Conservation (phyloP, 1,140 invertebrate species). For the Anoplophora glabripennis region DNA sequence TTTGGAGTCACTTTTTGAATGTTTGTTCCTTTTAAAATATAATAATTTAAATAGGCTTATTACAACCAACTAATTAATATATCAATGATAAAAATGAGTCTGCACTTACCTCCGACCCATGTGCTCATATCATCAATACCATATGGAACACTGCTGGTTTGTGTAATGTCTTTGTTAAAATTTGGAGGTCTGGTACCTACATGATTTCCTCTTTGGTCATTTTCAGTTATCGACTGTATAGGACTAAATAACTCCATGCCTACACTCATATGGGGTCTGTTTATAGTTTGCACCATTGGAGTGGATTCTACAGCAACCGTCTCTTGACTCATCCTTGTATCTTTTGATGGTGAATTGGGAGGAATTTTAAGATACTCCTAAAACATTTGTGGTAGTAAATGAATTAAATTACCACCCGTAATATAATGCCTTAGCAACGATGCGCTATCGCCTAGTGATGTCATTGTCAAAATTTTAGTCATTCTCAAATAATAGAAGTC, state of each 20-base stretch:
- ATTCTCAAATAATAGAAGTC: too few species aligned
- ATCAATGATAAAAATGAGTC: too few species aligned
- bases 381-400: too few species aligned
- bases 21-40: too few species aligned
- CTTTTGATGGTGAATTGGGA: conserved; percentile 4
- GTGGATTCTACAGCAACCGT: conserved; percentile 39
- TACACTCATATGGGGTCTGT: conserved; percentile 8
- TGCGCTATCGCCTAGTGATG: too few species aligned
- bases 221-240: conserved; percentile 46
- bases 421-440: too few species aligned
- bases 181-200: too few species aligned
- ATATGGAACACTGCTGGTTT: conserved; percentile 45
- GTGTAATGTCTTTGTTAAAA: background rate
- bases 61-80: too few species aligned
- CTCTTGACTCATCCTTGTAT: background rate
- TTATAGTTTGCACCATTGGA: conserved; percentile 35
- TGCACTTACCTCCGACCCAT: conserved; percentile 54
- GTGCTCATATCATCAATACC: conserved; percentile 58
- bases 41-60: too few species aligned
- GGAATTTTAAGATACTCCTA: conserved; percentile 3
- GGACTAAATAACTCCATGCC: conserved; percentile 52
- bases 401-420: too few species aligned
- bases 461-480: too few species aligned
- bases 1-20: too few species aligned
- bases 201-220: background rate